Evolutionary conservation across 1,140 invertebrate genomes (phyloP), one percentile per base, ranked within the genome.

Genomic region (Bombus haemorrhoidalis): DNA sequence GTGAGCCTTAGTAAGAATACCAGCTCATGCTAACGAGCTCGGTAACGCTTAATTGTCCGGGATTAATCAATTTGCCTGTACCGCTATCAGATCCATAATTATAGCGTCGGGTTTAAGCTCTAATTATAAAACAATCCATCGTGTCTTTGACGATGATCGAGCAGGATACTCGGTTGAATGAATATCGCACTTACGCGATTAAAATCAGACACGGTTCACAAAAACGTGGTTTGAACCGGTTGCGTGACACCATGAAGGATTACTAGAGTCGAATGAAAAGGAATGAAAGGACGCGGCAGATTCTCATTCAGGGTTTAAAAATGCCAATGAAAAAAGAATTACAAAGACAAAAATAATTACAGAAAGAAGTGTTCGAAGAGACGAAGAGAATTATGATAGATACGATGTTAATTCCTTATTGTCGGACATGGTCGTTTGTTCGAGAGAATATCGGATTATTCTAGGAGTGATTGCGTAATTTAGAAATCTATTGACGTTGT

Each of bases 21-120:
- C 76, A 62, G 53, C 72, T 73, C 69, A 53, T 43, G 86, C 78
- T 72, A 76, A 83, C 73, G 73, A 85, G 77, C 80, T n/a, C 59
- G 72, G 80, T 53, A 72, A 80, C 83, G 57, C 43, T 85, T 73
- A 78, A 85, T 88, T 86, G 81, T 83, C 87, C 47, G 72, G 78
- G 74, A 89, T 89, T 89, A 89, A 89, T 89, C 86, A 88, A 89
- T 89, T 85, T 82, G 66, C 88, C 37, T 57, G 59, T 83, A 75
- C 69, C 69, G 74, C 73, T 79, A 59, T 85, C 69, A 71, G 83
- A 62, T 47, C 64, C 71, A 15, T 88, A 89, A 89, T 89, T 89
- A 88, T 41, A 39, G 47, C 43, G 71, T 84, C 64, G n/a, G 76
- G 64, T 76, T 89, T 81, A 77, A 83, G 80, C 74, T 69, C 79